Evolutionary conservation across 92 coral and sea anemone genomes (phyloP).

Genomic region (Metridium senile): DNA sequence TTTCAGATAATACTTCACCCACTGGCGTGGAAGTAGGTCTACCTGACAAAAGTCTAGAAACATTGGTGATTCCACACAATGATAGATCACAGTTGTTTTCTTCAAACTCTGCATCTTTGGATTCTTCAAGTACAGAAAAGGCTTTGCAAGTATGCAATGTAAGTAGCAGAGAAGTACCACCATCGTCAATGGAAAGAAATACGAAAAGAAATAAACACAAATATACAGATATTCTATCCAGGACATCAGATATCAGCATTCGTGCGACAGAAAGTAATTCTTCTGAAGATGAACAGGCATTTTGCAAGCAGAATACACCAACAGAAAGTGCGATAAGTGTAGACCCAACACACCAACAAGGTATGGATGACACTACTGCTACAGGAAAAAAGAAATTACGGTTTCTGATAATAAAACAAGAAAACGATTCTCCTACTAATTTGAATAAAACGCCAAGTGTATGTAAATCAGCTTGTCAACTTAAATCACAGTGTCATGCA

Average conservation of each 20-base stretch:
- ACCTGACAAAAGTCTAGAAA: background rate
- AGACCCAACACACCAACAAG: too few species aligned
- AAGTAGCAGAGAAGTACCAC: too few species aligned
- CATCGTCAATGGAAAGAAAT: too few species aligned
- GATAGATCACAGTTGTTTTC: background rate
- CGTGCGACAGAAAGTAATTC: too few species aligned
- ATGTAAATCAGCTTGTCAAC: background rate
- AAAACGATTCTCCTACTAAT: background rate
- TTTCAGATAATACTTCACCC: background rate
- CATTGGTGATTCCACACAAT: background rate
- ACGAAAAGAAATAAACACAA: too few species aligned
- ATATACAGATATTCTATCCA: too few species aligned
- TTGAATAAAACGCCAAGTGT: background rate
- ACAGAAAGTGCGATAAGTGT: too few species aligned
- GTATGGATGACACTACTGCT: background rate
- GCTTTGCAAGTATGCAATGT: too few species aligned
- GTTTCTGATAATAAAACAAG: background rate
- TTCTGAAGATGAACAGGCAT: too few species aligned
- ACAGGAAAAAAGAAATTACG: background rate
- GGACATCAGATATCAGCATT: too few species aligned
- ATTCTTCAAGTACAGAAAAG: background rate
- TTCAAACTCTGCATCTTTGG: background rate
- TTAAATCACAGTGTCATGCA: too few species aligned
- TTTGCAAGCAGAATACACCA: too few species aligned
- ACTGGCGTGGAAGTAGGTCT: background rate